phyloP scores from a whole-genome alignment of 2,113 vertebrate genomes.

The Verasper variegatus region DNA sequence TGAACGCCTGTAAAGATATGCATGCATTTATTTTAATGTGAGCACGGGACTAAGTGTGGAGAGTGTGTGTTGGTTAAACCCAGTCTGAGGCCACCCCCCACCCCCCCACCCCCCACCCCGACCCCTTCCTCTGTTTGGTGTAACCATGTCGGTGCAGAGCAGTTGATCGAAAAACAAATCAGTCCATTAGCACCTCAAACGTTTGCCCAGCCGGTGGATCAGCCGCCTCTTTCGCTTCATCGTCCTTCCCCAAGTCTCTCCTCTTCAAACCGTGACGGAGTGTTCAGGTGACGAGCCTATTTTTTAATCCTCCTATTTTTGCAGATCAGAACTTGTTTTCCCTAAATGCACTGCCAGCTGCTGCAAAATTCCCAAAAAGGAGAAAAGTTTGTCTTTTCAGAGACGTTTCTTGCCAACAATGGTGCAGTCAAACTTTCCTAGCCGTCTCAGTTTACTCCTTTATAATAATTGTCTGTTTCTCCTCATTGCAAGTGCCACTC shows the following conservation, averaged over 20 bases:
- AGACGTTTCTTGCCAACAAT: constrained; percentile 41
- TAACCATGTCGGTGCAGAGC: constrained; percentile 43
- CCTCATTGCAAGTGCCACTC: constrained; percentile 62
- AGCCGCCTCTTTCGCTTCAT: constrained; percentile 4
- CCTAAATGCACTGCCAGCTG: constrained; percentile 69
- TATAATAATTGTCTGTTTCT: constrained; percentile 16
- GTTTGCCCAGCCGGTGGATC: constrained; percentile 13
- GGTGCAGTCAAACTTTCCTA: constrained; percentile 32
- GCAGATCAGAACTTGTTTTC: constrained; percentile 24
- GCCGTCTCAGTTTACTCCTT: constrained; percentile 36
- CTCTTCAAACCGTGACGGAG: constrained; percentile 13
- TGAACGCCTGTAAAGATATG: constrained; percentile 71
- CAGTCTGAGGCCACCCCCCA: constrained; percentile 13
- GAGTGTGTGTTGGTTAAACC: constrained; percentile 44
- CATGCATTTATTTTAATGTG: constrained; percentile 69
- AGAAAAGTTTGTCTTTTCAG: constrained; percentile 6
- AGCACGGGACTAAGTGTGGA: constrained; percentile 29
- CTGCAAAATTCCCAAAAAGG: constrained; percentile 40
- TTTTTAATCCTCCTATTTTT: neutral
- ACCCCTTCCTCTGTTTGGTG: constrained; percentile 26
- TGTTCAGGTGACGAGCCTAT: constrained; percentile 5
- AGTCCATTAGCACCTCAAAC: constrained; percentile 57
- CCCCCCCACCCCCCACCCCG: neutral
- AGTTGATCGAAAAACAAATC: constrained; percentile 56
- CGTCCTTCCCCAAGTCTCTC: constrained; percentile 12